A percentile compares a stretch with the other conserved stretches of the same genome.
These are phyloP conservation scores for Pachyrhynchus sulphureomaculatus DNA, from an alignment of 1,140 invertebrate species.

Conservation along the genomic window DNA sequence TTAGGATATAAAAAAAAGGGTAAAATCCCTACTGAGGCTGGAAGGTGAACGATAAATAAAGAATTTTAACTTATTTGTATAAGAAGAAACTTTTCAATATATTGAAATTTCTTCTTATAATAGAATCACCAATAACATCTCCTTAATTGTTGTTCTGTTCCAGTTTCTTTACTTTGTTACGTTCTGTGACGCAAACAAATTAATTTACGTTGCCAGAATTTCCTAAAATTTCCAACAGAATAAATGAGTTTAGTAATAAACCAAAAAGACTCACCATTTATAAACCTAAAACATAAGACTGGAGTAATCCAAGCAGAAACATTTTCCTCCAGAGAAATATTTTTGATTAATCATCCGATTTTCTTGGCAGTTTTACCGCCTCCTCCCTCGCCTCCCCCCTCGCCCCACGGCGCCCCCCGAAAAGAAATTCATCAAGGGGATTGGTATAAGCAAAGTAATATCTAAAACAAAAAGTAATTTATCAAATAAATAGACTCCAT, in stretches of 20 bases:
- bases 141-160: too few species aligned
- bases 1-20: too few species aligned
- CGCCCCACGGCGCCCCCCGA: neutral
- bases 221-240: too few species aligned
- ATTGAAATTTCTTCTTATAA: too few species aligned
- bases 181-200: too few species aligned
- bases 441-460: constrained; percentile 44
- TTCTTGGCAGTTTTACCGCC: constrained; percentile 30
- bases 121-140: too few species aligned
- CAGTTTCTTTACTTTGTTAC: too few species aligned
- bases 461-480: constrained; percentile 48
- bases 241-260: neutral
- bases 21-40: too few species aligned
- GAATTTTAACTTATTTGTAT: too few species aligned
- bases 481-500: constrained; percentile 51
- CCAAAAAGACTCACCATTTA: neutral
- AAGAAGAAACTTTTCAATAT: too few species aligned
- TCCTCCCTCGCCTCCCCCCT: neutral
- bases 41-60: too few species aligned
- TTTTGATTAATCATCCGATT: constrained; percentile 35
- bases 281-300: neutral
- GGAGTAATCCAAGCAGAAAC: constrained; percentile 3
- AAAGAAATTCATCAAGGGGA: constrained; percentile 33
- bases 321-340: constrained; percentile 15
- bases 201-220: too few species aligned